Percentiles rank a stretch among this genome's conserved stretches.
phyloP scores from a whole-genome alignment of 2,113 vertebrate genomes.

The Cygnus buccinator region DNA sequence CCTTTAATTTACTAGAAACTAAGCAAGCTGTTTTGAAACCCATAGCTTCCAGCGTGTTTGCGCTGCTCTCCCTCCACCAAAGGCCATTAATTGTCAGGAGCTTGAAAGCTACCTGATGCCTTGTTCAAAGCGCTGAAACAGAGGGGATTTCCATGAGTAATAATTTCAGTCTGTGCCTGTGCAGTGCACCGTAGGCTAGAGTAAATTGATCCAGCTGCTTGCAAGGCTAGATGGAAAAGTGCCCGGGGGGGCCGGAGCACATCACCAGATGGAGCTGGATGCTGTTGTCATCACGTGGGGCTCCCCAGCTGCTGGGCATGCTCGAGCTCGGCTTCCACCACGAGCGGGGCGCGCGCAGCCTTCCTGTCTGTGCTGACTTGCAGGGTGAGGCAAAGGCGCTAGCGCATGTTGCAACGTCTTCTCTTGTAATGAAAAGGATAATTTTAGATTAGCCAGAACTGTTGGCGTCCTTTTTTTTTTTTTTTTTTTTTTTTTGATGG shows the following conservation, averaged over 20 bases:
- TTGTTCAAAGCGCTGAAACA: slow-evolving; percentile 69
- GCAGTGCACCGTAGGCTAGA: slow-evolving; percentile 70
- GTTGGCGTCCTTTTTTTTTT: neutral
- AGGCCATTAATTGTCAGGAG: slow-evolving; percentile 69
- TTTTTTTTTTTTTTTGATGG: too few species aligned
- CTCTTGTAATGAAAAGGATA: slow-evolving; percentile 46
- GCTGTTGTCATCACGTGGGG: slow-evolving; percentile 83
- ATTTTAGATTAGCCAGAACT: slow-evolving; percentile 63
- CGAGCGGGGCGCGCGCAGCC: slow-evolving; percentile 10
- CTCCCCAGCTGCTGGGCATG: slow-evolving; percentile 83
- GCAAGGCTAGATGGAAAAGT: slow-evolving; percentile 87
- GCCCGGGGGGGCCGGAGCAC: slow-evolving; percentile 72
- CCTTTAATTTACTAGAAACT: slow-evolving; percentile 76
- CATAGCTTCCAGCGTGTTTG: slow-evolving; percentile 42
- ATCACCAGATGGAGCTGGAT: slow-evolving; percentile 85
- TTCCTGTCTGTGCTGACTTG: slow-evolving; percentile 23
- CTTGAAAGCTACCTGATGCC: slow-evolving; percentile 78
- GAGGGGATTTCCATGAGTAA: slow-evolving; percentile 83
- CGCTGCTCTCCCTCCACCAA: slow-evolving; percentile 41
- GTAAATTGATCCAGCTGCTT: slow-evolving; percentile 90
- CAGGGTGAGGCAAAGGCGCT: neutral
- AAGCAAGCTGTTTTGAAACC: slow-evolving; percentile 67
- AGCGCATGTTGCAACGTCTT: slow-evolving; percentile 35
- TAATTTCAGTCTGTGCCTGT: slow-evolving; percentile 76
- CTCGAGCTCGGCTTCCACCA: slow-evolving; percentile 67